Conservation (phyloP, 92 coral and sea anemone genomes). For the Siderastrea siderea region DNA sequence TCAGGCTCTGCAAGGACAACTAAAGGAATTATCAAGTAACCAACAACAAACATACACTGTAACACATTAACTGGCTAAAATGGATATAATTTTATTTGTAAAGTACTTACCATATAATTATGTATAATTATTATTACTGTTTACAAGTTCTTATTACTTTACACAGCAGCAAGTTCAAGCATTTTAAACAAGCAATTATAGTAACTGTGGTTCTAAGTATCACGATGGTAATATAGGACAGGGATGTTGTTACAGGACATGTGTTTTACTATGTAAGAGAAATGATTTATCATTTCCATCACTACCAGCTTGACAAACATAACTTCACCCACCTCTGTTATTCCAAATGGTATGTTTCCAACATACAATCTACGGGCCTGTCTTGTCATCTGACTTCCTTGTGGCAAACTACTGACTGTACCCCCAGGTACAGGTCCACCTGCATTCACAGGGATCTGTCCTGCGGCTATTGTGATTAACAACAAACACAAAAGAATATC, state of each 20-base stretch:
- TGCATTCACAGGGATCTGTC: conserved; percentile 87
- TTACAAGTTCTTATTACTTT: no score
- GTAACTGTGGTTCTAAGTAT: no score
- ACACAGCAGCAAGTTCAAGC: no score
- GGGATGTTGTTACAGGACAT: no score
- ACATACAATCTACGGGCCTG: conserved; percentile 98
- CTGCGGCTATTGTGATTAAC: conserved; percentile 75
- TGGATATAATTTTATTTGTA: no score
- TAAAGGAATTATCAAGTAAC: neutral
- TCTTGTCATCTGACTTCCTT: conserved; percentile 97
- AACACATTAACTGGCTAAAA: neutral
- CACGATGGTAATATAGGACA: no score
- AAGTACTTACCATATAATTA: no score
- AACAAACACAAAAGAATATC: neutral
- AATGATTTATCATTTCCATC: no score
- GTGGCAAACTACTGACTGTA: conserved; percentile 91
- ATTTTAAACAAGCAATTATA: no score
- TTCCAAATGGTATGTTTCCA: conserved; percentile 98
- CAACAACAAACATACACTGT: neutral
- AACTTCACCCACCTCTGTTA: conserved; percentile 84
- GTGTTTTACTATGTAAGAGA: no score
- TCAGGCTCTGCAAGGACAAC: conserved; percentile 71
- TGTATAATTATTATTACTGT: no score
- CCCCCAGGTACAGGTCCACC: conserved; percentile 73
- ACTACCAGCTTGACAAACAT: no score